Conservation (phyloP, 2,113 vertebrate species). For the Bostrychus sinensis region DNA sequence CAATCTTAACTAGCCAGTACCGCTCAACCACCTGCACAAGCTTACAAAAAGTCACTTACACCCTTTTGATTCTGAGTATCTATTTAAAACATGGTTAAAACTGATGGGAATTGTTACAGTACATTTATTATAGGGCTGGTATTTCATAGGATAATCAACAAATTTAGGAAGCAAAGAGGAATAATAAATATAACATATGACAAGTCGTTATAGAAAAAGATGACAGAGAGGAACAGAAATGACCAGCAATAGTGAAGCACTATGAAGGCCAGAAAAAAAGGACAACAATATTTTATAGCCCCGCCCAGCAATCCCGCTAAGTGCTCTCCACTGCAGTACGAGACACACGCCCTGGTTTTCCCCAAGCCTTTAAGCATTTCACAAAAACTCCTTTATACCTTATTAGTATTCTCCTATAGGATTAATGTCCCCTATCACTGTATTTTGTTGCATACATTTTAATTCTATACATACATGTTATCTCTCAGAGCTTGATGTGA, state of each 20-base stretch:
- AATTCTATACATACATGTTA: not conserved
- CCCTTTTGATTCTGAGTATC: no score
- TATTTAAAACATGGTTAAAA: no score
- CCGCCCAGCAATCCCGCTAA: constrained; percentile 75
- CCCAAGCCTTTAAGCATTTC: constrained; percentile 37
- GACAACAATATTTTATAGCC: constrained; percentile 46
- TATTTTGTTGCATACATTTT: constrained; percentile 21
- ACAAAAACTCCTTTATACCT: constrained; percentile 66
- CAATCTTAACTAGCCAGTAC: no score
- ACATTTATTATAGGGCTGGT: not conserved
- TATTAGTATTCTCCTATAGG: constrained; percentile 68
- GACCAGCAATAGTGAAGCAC: constrained; percentile 1
- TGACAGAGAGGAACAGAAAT: not conserved
- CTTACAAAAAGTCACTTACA: no score
- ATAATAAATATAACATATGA: constrained; percentile 11
- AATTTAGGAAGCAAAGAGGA: constrained; percentile 6
- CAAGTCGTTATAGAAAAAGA: not conserved
- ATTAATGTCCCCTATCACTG: constrained; percentile 45
- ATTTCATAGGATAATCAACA: constrained; percentile 14
- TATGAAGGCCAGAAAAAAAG: constrained; percentile 20
- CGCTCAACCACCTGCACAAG: no score
- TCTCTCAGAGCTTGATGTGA: not conserved
- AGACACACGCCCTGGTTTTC: constrained; percentile 52
- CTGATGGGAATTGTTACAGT: no score
- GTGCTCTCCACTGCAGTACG: constrained; percentile 70